These are phyloP conservation scores for Phylloscopus trochilus DNA, from an alignment of 2,113 vertebrate genomes.

Conservation along the genomic window DNA sequence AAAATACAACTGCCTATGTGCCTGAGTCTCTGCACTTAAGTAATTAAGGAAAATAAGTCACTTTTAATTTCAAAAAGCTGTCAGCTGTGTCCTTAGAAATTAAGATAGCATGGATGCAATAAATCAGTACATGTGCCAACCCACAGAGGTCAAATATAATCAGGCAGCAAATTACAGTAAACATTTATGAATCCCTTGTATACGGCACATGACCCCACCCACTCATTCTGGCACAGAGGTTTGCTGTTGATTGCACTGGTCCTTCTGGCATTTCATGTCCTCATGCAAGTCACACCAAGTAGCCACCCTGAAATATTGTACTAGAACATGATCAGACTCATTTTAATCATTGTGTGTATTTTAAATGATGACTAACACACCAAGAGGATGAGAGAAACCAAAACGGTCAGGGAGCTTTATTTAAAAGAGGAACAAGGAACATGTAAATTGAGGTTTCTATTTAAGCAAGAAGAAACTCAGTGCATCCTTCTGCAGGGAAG, in stretches of 20 bases:
- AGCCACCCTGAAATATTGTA: slow-evolving; percentile 66
- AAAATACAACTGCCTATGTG: not conserved
- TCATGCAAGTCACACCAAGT: slow-evolving; percentile 67
- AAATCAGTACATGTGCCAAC: slow-evolving; percentile 80
- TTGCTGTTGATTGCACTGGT: slow-evolving; percentile 81
- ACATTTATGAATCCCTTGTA: slow-evolving; percentile 91
- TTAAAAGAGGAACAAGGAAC: slow-evolving; percentile 20
- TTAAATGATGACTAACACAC: slow-evolving; percentile 65
- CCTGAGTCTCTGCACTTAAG: slow-evolving; percentile 13
- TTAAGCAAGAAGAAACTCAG: not conserved
- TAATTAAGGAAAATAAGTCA: slow-evolving; percentile 56
- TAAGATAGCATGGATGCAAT: slow-evolving; percentile 70
- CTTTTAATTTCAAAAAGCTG: slow-evolving; percentile 61
- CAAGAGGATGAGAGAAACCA: slow-evolving; percentile 52
- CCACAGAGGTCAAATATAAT: slow-evolving; percentile 87
- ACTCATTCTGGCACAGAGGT: slow-evolving; percentile 82
- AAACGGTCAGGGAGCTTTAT: not conserved
- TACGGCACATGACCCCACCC: slow-evolving; percentile 87
- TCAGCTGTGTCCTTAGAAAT: slow-evolving; percentile 66
- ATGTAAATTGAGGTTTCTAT: not conserved
- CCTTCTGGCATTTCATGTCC: slow-evolving; percentile 76
- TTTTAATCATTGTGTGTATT: slow-evolving; percentile 63
- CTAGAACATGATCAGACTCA: slow-evolving; percentile 76
- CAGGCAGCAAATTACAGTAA: slow-evolving; percentile 86
- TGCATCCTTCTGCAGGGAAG: not conserved